Evolutionary conservation across 1,140 invertebrate species (phyloP), one percentile per base, ranked within the genome.

Genomic region (Macrosteles quadrilineatus): DNA sequence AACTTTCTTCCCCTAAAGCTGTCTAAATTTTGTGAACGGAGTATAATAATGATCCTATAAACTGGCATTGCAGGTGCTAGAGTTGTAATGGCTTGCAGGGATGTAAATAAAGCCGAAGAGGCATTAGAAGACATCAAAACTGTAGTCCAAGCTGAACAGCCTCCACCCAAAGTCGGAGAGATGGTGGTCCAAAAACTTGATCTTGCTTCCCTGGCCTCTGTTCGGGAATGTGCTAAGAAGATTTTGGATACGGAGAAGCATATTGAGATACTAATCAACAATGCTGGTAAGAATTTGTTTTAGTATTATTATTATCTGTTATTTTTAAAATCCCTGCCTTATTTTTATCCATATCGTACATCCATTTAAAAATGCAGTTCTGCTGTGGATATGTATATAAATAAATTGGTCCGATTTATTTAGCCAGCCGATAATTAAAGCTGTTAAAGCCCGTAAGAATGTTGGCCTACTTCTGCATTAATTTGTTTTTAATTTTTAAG

Each of bases 251-350:
- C 80, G 0, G 86, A 90, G 77, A 67, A 83, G 36, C 81, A 85
- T 74, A 87, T 92, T 45, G 85, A 93, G 75, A 80, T 93, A 43
- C 80, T 96, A 1, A 86, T 95, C 17, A 93, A 94, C 73, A 95
- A 95, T 82, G 93, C 92, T 59, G 92, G 84, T 78, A 50, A 68
- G 66, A 14, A 6, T 59, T 32, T 50, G 47, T 50, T 6, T 50
- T 23, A 43, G 36, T 17, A 43, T 9, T 6, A 64, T 17, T 30
- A 47, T 65, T 23, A 3, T n/a, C 12, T 23, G 19, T 31, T 66
- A 66, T 66, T 1, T 19, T 65, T 70, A 14, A 70, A 67, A 40
- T 17, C n/a, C n/a, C n/a, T n/a, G n/a, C n/a, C n/a, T n/a, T n/a
- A n/a, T n/a, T 27, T 68, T 32, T 25, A 9, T 11, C 47, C 55